Base-by-base conservation (phyloP, 2,888 invertebrate genomes). In the Lycia hirtaria region DNA sequence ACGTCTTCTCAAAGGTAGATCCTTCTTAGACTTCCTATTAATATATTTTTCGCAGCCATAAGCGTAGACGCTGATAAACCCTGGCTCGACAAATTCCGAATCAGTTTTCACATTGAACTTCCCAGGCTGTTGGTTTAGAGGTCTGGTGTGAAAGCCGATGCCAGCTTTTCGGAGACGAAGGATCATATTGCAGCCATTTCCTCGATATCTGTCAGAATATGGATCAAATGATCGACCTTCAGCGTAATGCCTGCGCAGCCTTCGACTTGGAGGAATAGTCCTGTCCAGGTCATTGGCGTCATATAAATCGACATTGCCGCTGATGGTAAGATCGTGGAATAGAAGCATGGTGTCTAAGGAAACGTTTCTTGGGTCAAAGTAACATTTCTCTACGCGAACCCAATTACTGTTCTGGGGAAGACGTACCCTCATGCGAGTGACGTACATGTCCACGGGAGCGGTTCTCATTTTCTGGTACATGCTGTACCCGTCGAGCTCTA, bases 41-140 rank as follows among this genome's bases (percentile, higher is more conserved):
- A 92, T 86, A 56, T 92, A 92, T 60, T 89, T 94, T 71, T 95
- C 95, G 72, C 97, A 97, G 0, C 96, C 96, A 65, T 96, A 96
- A 0, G 97, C 97, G 73, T 97, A 97, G 0, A 97, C 96, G 38
- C 96, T 96, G 28, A 96, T 95, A 71, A 97, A 97, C 10, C 96
- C 95, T 0, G 97, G 97, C 70, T 97, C 97, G 0, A 96, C 93
- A 72, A 97, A 97, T 76, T 96, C 96, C 0, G 96, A 96, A 74
- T 96, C 96, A 0, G 96, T 96, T 80, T 95, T 94, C 1, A 95
- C 95, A 68, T 95, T 94, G 80, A 95, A 95, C 68, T 95, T 94
- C 0, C 95, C 95, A 0, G 94, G 93, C 67, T 94, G 94, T 26
- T 94, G 93, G 40, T 94, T 93, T 20, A 95, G 87, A 0, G 96